Evolutionary conservation across 2,797 vertebrate genomes (phyloP), one percentile per base, ranked within the genome.

Genomic region (Pelodytes ibericus): DNA sequence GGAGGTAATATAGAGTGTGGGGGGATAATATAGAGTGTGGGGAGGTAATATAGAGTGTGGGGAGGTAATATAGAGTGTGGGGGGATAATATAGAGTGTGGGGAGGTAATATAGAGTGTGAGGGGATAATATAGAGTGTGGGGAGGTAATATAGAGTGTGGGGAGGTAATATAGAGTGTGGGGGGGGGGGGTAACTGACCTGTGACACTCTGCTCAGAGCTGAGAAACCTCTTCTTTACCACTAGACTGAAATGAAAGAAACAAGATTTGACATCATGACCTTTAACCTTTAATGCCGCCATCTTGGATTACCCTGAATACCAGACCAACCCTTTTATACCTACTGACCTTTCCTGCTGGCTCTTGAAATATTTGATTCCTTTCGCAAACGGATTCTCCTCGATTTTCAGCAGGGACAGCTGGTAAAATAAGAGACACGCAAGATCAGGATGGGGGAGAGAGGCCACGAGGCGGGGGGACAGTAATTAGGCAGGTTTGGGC

Each of bases 371-470:
- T 66, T 77, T 77, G 7, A 77, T 77, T 39, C 75, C 75, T 53
- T 77, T 77, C 20, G 75, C 75, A 39, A 77, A 77, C 24, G 75
- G 75, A 20, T 77, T 77, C 56, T 77, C 75, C 56, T 77, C 75
- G 1, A 77, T 77, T 36, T 77, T 77, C 53, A 77, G 25, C 25
- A 77, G n/a, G 2, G 75, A 77, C 2, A 77, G 61, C 75, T 77
- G 13, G 25, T n/a, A 15, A 16, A n/a, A 57, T 4, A 0, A 61
- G 4, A 53, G 13, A 49, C 44, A 25, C 15, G 22, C 15, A 22
- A 57, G 39, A 29, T 59, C 5, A 67, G 53, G 64, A 51, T 49
- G 60, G n/a, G 60, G 41, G 4, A 33, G 58, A 61, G 70, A 39
- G 29, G 49, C 9, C 47, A n/a, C 20, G 47, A 6, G 65, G n/a